These are phyloP conservation scores for Nesidiocoris tenuis DNA, from an alignment of 2,888 invertebrate genomes.

Conservation along the genomic window DNA sequence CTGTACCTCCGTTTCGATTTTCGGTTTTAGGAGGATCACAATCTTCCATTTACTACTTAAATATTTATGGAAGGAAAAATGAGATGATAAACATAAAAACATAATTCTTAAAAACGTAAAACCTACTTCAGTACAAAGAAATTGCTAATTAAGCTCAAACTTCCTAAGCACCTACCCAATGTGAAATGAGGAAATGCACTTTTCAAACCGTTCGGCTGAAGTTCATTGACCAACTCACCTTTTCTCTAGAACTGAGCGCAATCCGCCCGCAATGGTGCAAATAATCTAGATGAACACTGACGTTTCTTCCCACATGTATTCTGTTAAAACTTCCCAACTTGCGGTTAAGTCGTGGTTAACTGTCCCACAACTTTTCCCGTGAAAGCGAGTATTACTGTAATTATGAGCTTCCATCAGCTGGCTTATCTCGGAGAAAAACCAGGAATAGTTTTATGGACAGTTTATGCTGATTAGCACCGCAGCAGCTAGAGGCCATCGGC, in stretches of 20 bases:
- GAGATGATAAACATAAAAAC: too few relatives aligned
- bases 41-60: too few relatives aligned
- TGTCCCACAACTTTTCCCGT: background rate
- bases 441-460: background rate
- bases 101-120: too few relatives aligned
- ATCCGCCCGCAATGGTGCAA: constrained; percentile 5
- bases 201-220: too few relatives aligned
- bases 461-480: background rate
- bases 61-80: too few relatives aligned
- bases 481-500: too few relatives aligned
- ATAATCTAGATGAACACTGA: constrained; percentile 19
- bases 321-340: background rate
- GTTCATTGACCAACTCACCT: background rate
- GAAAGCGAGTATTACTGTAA: background rate
- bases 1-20: too few relatives aligned
- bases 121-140: too few relatives aligned
- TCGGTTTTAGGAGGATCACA: too few relatives aligned
- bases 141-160: too few relatives aligned
- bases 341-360: background rate
- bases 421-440: background rate
- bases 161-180: too few relatives aligned
- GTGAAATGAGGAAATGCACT: too few relatives aligned
- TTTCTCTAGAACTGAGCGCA: background rate
- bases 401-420: background rate
- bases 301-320: background rate